Evolutionary conservation across 2,113 vertebrate species (phyloP), one percentile per base, ranked within the genome.

Genomic region (Scalopus aquaticus): DNA sequence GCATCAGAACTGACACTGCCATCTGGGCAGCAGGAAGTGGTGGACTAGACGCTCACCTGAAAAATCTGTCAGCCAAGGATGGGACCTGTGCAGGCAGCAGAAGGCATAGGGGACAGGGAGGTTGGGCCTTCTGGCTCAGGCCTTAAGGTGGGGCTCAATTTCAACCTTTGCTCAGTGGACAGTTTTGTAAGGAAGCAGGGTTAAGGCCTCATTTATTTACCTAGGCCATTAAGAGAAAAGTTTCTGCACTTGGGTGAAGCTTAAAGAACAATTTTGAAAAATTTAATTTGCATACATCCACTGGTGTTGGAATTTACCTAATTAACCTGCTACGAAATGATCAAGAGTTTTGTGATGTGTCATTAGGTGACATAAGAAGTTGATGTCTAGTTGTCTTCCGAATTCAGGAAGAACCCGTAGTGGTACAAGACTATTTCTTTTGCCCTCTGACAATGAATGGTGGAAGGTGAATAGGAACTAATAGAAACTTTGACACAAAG

Each of bases 241-340:
- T 37, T 62, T 26, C 58, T 72, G 16, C 56, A 46, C 30, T 46
- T 42, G 69, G 24, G 9, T 82, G 72, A 78, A 67, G 30, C 16
- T 90, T 42, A 87, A 64, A 58, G 92, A 82, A 92, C 22, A 86
- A 67, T 51, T 67, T 69, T 39, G n/a, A 92, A 82, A 94, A n/a
- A 32, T 15, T n/a, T 54, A 90, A 74, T 32, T 56, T 46, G 9
- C 16, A 15, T 44, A 44, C 15, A 46, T n/a, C 28, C 49, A 51
- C 49, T 13, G 49, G 49, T 51, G 49, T 51, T 51, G 49, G 49
- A 51, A 51, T 13, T 51, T 51, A 51, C 49, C 49, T 51, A 51
- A 7, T 51, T 11, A 51, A 51, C 7, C 49, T 16, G 10, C n/a
- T 73, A 20, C 37, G 46, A 42, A 64, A 42, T 58, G 26, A 70